A percentile compares a stretch with the other conserved stretches of the same genome.
Conservation (phyloP, 2,888 invertebrate species). For the Zonitis immaculata region DNA sequence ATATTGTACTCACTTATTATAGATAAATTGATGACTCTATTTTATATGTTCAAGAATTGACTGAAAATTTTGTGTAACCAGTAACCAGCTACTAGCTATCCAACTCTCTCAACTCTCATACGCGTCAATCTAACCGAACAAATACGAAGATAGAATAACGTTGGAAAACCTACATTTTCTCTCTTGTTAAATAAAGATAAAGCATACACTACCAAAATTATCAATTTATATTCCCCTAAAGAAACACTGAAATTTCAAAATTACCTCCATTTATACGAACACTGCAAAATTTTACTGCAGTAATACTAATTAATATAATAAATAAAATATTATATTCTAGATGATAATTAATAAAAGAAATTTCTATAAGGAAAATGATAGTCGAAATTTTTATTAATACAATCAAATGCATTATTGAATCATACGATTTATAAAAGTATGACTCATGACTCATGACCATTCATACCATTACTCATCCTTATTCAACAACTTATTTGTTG, state of each 20-base stretch:
- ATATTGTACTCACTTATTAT: background rate
- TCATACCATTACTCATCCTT: too few species aligned
- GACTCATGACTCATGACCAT: too few species aligned
- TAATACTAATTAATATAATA: background rate
- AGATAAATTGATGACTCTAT: background rate
- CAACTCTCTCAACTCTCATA: background rate
- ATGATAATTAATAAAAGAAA: too few species aligned
- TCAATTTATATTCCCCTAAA: background rate
- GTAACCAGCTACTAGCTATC: background rate
- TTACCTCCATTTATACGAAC: background rate
- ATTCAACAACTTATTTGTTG: too few species aligned
- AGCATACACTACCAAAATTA: background rate
- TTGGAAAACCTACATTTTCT: background rate
- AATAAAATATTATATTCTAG: background rate
- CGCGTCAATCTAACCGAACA: constrained; percentile 3
- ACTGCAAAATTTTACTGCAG: background rate
- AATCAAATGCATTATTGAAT: too few species aligned
- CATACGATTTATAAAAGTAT: too few species aligned
- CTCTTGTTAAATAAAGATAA: background rate
- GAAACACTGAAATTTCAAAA: background rate
- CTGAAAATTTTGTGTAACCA: background rate
- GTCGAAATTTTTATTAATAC: too few species aligned
- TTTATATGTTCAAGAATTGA: background rate
- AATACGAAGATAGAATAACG: constrained; percentile 1
- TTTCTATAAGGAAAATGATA: too few species aligned